Conservation (phyloP, 2,888 invertebrate species). For the Atethmia centrago region DNA sequence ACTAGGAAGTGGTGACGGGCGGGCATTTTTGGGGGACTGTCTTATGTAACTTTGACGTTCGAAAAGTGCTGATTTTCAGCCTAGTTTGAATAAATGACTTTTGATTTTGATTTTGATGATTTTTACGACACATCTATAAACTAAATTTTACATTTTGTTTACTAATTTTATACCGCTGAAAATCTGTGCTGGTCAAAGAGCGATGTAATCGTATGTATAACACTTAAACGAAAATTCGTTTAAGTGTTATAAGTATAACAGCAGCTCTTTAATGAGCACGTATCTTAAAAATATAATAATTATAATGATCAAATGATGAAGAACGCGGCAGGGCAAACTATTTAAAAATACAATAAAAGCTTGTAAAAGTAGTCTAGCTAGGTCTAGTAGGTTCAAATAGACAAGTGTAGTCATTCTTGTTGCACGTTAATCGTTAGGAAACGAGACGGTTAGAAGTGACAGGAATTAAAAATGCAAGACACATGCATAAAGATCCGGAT, state of each 20-base stretch:
- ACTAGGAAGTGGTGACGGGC: no score
- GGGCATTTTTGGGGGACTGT: no score
- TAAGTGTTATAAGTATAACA: not conserved
- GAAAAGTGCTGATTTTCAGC: no score
- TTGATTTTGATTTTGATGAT: no score
- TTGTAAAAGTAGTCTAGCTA: not conserved
- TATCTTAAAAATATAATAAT: not conserved
- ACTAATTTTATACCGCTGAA: not conserved
- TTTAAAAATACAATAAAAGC: not conserved
- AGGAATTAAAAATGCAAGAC: slow-evolving; percentile 43
- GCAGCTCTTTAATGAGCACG: not conserved
- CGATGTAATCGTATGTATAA: not conserved
- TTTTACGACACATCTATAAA: not conserved
- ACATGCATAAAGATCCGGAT: slow-evolving; percentile 54
- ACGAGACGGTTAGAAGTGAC: slow-evolving; percentile 13
- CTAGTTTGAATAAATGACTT: no score
- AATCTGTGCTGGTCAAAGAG: not conserved
- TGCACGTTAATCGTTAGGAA: slow-evolving; percentile 14
- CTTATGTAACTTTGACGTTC: no score
- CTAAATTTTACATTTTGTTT: not conserved
- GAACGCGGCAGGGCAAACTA: not conserved
- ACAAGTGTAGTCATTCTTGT: not conserved
- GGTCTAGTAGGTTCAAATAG: not conserved
- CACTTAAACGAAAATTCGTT: not conserved
- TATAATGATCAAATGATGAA: not conserved